A percentile compares a stretch with the other conserved stretches of the same genome.
Conservation (phyloP, 2,113 vertebrate species). For the Naja naja region DNA sequence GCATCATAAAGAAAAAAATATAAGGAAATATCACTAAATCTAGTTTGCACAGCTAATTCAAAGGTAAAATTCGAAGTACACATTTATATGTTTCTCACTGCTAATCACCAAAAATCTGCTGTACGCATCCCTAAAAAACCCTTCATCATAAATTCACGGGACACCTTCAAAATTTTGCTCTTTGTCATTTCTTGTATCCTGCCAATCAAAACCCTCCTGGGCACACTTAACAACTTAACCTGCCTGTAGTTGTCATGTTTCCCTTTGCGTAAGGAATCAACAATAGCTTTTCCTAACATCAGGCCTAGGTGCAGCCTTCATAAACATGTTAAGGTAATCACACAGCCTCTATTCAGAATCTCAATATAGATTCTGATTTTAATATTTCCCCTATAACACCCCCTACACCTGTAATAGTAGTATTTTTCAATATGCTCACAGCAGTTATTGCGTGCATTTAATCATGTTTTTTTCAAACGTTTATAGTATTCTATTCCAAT, state of each 20-base stretch:
- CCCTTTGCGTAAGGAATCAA: not conserved
- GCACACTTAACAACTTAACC: not conserved
- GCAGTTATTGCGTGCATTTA: not conserved
- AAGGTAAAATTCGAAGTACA: not conserved
- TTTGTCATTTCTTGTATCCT: not conserved
- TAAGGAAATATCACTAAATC: not conserved
- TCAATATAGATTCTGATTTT: not conserved
- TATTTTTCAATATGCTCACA: not conserved
- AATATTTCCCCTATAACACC: not conserved
- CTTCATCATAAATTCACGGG: not conserved
- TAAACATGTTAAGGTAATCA: not conserved
- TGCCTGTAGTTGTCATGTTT: not conserved
- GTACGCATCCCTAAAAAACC: not conserved
- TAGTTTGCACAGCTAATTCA: not conserved
- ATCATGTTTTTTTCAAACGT: not conserved
- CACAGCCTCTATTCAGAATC: not conserved
- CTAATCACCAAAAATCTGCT: not conserved
- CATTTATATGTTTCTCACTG: not conserved
- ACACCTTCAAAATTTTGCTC: not conserved
- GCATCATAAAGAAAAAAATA: not conserved
- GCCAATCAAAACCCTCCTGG: not conserved
- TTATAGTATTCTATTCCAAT: not conserved
- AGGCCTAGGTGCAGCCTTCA: not conserved
- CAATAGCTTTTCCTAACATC: not conserved
- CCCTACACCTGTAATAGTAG: not conserved